Conservation (phyloP, 2,797 vertebrate species). For the Allenopithecus nigroviridis region DNA sequence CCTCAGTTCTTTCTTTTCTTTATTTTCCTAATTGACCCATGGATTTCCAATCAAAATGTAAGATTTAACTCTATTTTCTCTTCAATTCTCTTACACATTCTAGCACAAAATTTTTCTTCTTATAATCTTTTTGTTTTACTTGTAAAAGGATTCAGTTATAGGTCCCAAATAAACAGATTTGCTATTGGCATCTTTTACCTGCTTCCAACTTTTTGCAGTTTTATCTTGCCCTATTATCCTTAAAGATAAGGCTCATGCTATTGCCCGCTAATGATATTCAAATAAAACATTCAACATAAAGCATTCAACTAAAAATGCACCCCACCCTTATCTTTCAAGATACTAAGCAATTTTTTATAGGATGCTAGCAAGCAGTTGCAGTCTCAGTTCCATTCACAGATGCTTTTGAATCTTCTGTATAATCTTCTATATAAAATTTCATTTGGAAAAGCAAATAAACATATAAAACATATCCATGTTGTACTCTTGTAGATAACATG, state of each 20-base stretch:
- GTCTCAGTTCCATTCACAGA: background rate
- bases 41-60: background rate
- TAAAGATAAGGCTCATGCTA: background rate
- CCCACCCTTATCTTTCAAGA: background rate
- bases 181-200: background rate
- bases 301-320: background rate
- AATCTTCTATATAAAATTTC: background rate
- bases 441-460: background rate
- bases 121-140: background rate
- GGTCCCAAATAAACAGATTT: background rate
- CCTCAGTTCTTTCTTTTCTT: background rate
- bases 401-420: background rate
- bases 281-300: background rate
- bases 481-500: background rate
- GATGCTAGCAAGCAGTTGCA: background rate
- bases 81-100: background rate
- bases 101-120: background rate
- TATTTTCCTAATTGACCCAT: background rate
- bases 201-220: background rate
- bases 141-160: background rate
- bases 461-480: background rate
- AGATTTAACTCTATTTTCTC: background rate
- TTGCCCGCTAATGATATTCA: background rate
- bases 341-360: background rate
- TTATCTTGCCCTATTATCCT: background rate